Percentiles rank a stretch among this genome's conserved stretches.
These are phyloP conservation scores for Hyposoter dolosus DNA, from an alignment of 2,888 invertebrate genomes.

Conservation along the genomic window DNA sequence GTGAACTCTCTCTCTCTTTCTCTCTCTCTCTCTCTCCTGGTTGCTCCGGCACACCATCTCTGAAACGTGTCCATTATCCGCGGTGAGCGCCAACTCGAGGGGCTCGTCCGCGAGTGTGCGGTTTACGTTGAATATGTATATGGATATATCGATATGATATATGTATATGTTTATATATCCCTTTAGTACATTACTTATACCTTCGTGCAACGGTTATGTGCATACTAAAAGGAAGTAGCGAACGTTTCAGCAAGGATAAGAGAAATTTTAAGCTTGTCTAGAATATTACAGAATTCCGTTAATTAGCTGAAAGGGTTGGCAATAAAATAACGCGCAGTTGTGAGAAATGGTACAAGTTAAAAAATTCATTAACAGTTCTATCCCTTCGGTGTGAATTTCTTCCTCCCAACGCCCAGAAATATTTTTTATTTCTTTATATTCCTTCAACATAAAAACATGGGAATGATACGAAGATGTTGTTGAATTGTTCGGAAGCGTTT, in stretches of 20 bases:
- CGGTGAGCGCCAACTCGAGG: slow-evolving; percentile 57
- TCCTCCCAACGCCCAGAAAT: not conserved
- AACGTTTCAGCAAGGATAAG: not conserved
- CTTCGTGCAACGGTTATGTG: not conserved
- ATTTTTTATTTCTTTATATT: not conserved
- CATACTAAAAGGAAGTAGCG: not conserved
- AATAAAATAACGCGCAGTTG: not conserved
- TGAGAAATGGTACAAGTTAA: not conserved
- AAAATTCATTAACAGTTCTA: not conserved
- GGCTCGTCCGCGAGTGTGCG: slow-evolving; percentile 49
- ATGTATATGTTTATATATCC: slow-evolving; percentile 24
- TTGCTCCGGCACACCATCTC: slow-evolving; percentile 41
- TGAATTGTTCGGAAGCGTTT: not conserved
- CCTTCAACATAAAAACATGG: not conserved
- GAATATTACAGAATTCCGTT: not conserved
- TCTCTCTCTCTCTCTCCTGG: slow-evolving; percentile 22
- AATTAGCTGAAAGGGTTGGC: not conserved
- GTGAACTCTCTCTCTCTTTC: slow-evolving; percentile 49
- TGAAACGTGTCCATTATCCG: slow-evolving; percentile 67
- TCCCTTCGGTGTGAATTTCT: not conserved
- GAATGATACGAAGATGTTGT: not conserved
- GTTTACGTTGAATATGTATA: slow-evolving; percentile 31
- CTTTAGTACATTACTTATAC: slow-evolving; percentile 53
- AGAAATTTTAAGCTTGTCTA: not conserved
- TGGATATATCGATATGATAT: slow-evolving; percentile 3